Base-by-base conservation (phyloP, 2,797 vertebrate genomes). In the Sphenodon punctatus region DNA sequence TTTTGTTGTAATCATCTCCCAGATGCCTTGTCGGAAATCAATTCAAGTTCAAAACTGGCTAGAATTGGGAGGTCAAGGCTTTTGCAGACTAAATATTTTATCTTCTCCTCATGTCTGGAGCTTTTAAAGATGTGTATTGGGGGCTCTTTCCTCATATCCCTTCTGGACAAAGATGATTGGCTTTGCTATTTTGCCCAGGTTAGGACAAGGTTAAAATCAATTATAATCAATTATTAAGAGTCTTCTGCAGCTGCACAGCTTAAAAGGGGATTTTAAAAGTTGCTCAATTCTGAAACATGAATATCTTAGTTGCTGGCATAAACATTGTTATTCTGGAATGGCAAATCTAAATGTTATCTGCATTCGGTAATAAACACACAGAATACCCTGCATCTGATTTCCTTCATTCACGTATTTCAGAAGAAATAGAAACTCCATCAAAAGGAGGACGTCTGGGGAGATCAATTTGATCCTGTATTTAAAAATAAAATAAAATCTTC, bases 1-100 rank as follows among this genome's bases (percentile, higher is more conserved):
- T 98, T 99, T 98, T 97, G 97, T 96, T 98, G 97, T 98, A 98
- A 97, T 97, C 95, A 95, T 95, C 96, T 98, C 97, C 97, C 97
- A 97, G 97, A 97, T 97, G 97, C 96, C 95, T 97, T 97, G 97
- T 98, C 95, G 94, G 96, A 97, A 99, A 98, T 99, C 97, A 97
- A 98, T 99, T 97, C 95, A 94, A 96, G 96, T 97, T 97, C 95
- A 95, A 95, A 97, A 96, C 96, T 96, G 96, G 96, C 95, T 97
- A 94, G 96, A 96, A 96, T 93, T 94, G 92, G 95, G 97, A 98
- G 97, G 97, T 98, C 97, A 98, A 93, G 97, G 95, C 96, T 97
- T 96, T 95, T 92, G 94, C 96, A 95, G 95, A 96, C 96, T 98
- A 98, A 98, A 99, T 98, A 98, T 98, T 98, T 98, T 94, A 98